Evolutionary conservation across 2,888 invertebrate genomes (phyloP).

Genomic region (Opisthograptis luteolata): DNA sequence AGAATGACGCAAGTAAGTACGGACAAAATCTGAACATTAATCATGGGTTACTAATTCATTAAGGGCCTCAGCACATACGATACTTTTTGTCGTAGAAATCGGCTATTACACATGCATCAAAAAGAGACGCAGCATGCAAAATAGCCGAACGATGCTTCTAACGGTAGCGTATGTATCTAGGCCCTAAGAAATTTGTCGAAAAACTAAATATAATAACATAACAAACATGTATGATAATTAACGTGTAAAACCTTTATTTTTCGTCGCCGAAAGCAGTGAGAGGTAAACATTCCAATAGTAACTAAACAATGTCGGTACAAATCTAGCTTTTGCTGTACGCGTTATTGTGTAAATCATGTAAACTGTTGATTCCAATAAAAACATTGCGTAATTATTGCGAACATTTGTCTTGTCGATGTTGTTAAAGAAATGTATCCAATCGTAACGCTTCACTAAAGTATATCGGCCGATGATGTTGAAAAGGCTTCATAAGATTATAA

Average conservation of each 20-base stretch:
- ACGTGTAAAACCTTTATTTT: constrained; percentile 9
- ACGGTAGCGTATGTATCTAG: too few relatives aligned
- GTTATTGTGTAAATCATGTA: neutral
- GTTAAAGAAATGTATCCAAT: constrained; percentile 4
- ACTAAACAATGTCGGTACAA: neutral
- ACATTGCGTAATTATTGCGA: neutral
- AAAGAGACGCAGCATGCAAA: too few relatives aligned
- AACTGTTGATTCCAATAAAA: neutral
- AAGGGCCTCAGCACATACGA: too few relatives aligned
- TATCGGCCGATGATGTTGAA: neutral
- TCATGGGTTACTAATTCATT: constrained; percentile 4
- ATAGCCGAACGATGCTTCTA: too few relatives aligned
- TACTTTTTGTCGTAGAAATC: too few relatives aligned
- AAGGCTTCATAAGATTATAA: neutral
- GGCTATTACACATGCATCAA: too few relatives aligned
- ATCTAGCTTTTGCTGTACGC: constrained; percentile 13
- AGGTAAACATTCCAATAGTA: constrained; percentile 7
- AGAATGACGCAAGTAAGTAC: constrained; percentile 71
- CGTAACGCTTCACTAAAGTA: neutral
- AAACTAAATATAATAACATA: too few relatives aligned
- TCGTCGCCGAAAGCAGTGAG: constrained; percentile 13
- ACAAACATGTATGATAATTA: neutral
- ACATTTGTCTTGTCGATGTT: constrained; percentile 3
- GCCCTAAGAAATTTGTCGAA: too few relatives aligned
- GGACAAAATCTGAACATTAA: neutral